Evolutionary conservation across 2,888 invertebrate genomes (phyloP).

Genomic region (Vesta saturnalis): DNA sequence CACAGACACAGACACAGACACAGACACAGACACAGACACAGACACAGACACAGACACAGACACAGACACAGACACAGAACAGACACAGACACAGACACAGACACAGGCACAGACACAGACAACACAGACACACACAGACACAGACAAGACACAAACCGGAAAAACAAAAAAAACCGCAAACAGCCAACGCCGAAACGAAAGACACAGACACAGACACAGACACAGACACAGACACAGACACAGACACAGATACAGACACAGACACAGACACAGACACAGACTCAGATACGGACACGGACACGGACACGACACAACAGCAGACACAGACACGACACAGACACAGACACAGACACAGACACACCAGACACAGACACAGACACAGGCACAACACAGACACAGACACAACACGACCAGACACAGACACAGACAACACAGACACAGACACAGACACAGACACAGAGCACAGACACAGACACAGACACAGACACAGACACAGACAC

Average conservation of each 20-base stretch:
- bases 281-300: neutral
- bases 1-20: too few species aligned
- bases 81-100: neutral
- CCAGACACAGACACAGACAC: neutral
- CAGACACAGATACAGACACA: neutral
- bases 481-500: neutral
- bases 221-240: neutral
- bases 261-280: neutral
- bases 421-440: neutral
- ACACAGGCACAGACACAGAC: neutral
- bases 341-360: neutral
- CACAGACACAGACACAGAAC: neutral
- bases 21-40: too few species aligned
- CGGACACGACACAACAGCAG: neutral
- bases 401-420: neutral
- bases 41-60: neutral
- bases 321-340: neutral
- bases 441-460: neutral
- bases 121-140: neutral
- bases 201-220: neutral
- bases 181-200: neutral
- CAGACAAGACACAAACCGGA: neutral
- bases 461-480: neutral
- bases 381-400: neutral
- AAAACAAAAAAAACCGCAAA: neutral